Percentiles rank a stretch among this genome's conserved stretches.
These are phyloP conservation scores for Archaeoteleia sp. DNA, from an alignment of 2,888 invertebrate species.

Conservation along the genomic window DNA sequence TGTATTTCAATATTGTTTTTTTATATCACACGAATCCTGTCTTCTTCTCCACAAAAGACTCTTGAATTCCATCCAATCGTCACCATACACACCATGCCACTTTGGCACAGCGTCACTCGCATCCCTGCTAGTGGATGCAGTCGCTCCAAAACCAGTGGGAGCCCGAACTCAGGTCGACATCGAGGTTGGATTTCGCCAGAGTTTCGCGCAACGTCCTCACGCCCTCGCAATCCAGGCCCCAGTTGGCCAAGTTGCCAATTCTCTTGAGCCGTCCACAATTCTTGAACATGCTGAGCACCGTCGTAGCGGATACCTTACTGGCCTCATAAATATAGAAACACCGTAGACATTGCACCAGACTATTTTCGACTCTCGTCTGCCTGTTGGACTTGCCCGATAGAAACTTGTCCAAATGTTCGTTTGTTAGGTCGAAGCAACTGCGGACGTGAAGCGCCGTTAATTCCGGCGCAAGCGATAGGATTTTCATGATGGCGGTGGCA, in stretches of 20 bases:
- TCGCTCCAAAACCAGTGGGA: conserved; percentile 74
- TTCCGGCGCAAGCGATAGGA: conserved; percentile 69
- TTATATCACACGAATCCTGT: too few species aligned
- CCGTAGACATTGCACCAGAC: conserved; percentile 64
- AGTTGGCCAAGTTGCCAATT: conserved; percentile 74
- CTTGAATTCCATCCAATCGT: not conserved
- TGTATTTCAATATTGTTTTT: too few species aligned
- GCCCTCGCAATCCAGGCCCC: conserved; percentile 72
- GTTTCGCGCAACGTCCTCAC: conserved; percentile 66
- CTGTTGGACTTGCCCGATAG: conserved; percentile 32
- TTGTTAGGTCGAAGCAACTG: conserved; percentile 72
- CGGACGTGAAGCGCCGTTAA: conserved; percentile 71
- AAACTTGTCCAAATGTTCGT: conserved; percentile 67
- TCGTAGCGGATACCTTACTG: conserved; percentile 67
- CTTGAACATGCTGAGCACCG: conserved; percentile 68
- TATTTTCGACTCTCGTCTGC: conserved; percentile 56
- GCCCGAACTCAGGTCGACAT: conserved; percentile 72
- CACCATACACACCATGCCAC: not conserved
- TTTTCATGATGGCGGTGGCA: conserved; percentile 67
- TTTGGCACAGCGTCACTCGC: not conserved
- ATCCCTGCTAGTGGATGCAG: conserved; percentile 63
- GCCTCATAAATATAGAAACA: conserved; percentile 75
- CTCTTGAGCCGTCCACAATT: conserved; percentile 67
- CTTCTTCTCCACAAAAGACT: too few species aligned
- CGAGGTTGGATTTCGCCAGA: conserved; percentile 68